Conservation (phyloP, 2,797 vertebrate species). For the Lophotriccus pileatus region DNA sequence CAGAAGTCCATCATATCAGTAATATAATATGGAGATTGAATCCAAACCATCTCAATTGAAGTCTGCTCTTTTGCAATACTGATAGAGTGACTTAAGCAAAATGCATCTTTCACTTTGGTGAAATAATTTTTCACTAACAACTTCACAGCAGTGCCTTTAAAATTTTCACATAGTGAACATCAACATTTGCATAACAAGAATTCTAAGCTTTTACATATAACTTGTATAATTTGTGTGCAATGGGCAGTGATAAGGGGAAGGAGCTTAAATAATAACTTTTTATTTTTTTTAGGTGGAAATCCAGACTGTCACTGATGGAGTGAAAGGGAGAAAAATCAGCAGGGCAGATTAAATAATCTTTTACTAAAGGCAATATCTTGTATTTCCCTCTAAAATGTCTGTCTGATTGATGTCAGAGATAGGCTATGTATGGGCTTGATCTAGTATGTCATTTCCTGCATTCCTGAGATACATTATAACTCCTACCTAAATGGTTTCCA, state of each 20-base stretch:
- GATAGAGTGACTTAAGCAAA: background rate
- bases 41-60: background rate
- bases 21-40: background rate
- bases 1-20: background rate
- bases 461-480: background rate
- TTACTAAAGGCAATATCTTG: background rate
- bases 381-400: background rate
- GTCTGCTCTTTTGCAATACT: background rate
- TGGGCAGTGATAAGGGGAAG: background rate
- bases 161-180: background rate
- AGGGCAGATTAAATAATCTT: background rate
- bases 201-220: background rate
- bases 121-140: background rate
- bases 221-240: background rate
- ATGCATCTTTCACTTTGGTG: background rate
- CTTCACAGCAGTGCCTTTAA: rapidly evolving
- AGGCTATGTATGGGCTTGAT: background rate
- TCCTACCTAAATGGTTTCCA: background rate
- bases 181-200: background rate
- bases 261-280: background rate
- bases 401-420: background rate
- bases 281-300: background rate
- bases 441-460: background rate
- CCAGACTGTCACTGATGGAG: background rate
- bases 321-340: background rate